These are phyloP conservation scores for Capreolus pygargus DNA, from an alignment of 2,113 vertebrate genomes.

Conservation along the genomic window DNA sequence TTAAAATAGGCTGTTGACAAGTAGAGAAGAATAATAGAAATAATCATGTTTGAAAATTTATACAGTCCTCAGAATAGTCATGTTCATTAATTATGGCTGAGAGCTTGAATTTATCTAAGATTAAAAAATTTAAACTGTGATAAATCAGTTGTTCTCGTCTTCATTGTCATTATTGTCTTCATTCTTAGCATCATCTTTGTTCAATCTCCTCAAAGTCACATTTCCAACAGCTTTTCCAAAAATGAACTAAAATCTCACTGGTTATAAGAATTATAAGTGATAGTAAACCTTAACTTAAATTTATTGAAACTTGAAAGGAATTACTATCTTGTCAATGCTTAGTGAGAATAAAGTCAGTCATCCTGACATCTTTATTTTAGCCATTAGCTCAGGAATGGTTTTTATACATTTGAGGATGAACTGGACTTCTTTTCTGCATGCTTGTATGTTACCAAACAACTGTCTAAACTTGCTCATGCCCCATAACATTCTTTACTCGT, in stretches of 20 bases:
- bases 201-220: not conserved
- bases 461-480: not conserved
- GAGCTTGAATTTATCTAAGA: not conserved
- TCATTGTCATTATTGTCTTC: not conserved
- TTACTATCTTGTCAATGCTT: not conserved
- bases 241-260: not conserved
- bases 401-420: not conserved
- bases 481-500: not conserved
- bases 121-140: not conserved
- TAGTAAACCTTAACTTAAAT: not conserved
- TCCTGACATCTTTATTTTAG: not conserved
- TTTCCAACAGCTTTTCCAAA: not conserved
- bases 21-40: not conserved
- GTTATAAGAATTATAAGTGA: not conserved
- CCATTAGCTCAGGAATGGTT: not conserved
- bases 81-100: not conserved
- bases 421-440: not conserved
- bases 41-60: constrained; percentile 19
- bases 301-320: not conserved
- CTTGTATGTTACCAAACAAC: not conserved
- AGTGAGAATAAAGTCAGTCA: not conserved
- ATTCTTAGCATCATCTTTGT: not conserved
- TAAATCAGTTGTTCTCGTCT: not conserved
- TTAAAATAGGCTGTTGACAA: not conserved
- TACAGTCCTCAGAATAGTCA: not conserved